A percentile compares a stretch with the other conserved stretches of the same genome.
phyloP scores from a whole-genome alignment of 2,888 invertebrate species.

The Ochlodes sylvanus region DNA sequence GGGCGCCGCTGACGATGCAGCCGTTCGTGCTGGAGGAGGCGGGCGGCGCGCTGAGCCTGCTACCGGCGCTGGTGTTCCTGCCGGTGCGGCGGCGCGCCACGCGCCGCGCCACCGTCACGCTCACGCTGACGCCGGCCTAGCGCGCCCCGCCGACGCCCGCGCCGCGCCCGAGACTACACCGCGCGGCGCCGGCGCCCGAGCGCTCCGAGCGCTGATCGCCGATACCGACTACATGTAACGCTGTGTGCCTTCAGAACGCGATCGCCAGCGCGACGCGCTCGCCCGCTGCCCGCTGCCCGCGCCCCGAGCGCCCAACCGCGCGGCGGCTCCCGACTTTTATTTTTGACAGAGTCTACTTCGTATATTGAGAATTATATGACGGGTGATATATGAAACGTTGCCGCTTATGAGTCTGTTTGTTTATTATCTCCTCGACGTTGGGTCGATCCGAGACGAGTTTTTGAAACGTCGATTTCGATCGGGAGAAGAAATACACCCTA shows the following conservation, averaged over 20 bases:
- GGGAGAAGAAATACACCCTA: conserved; percentile 85
- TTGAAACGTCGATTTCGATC: conserved; percentile 83
- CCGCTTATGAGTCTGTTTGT: conserved; percentile 82
- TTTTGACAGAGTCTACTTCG: conserved; percentile 81
- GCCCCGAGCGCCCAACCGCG: conserved; percentile 73
- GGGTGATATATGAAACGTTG: conserved; percentile 86
- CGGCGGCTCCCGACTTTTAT: conserved; percentile 68
- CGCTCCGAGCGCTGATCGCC: conserved; percentile 75
- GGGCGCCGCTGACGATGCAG: conserved; percentile 93
- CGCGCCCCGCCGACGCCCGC: conserved; percentile 69
- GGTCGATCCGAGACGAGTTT: conserved; percentile 83
- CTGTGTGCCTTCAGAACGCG: conserved; percentile 92
- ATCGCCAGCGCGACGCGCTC: conserved; percentile 73
- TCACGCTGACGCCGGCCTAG: conserved; percentile 97
- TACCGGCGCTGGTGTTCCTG: conserved; percentile 96
- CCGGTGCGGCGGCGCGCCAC: conserved; percentile 95
- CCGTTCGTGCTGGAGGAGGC: conserved; percentile 93
- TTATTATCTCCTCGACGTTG: conserved; percentile 84
- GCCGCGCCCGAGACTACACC: conserved; percentile 87
- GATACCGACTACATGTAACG: conserved; percentile 86
- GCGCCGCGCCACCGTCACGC: conserved; percentile 94
- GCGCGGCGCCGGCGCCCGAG: conserved; percentile 65
- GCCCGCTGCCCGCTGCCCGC: conserved; percentile 62
- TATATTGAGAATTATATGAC: conserved; percentile 84
- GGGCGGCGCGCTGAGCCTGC: conserved; percentile 87